These are phyloP conservation scores for Platycercus adscitus DNA, from an alignment of 2,113 vertebrate species.

Conservation along the genomic window DNA sequence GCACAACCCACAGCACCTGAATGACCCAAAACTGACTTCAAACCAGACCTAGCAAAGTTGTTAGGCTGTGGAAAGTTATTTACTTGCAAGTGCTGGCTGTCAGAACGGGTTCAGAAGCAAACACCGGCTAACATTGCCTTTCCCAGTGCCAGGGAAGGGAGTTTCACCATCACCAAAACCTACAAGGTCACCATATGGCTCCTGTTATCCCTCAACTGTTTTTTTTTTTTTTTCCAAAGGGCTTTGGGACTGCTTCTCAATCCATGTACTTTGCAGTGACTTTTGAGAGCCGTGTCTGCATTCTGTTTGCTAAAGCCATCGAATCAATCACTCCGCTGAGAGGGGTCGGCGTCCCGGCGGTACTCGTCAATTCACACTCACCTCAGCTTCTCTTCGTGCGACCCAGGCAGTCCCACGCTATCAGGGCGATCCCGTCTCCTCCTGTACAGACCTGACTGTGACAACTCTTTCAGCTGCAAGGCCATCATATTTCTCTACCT, in stretches of 20 bases:
- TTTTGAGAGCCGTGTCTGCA: not conserved
- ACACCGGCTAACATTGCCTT: not conserved
- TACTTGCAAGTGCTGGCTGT: not conserved
- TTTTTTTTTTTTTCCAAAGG: not conserved
- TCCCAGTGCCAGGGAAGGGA: not conserved
- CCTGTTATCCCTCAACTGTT: not conserved
- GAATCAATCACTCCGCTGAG: not conserved
- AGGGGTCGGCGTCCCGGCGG: not conserved
- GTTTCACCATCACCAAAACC: not conserved
- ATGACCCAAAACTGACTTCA: not conserved
- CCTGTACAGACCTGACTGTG: conserved; percentile 91
- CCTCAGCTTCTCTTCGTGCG: conserved; percentile 80
- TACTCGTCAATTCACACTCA: conserved; percentile 69
- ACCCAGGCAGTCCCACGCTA: conserved; percentile 77
- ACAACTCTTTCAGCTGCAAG: conserved; percentile 90
- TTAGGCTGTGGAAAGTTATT: not conserved
- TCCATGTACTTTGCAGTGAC: not conserved
- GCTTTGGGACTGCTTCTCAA: not conserved
- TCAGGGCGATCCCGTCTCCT: conserved; percentile 90
- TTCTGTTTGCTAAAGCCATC: not conserved
- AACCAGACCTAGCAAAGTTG: not conserved
- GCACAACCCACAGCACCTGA: not conserved
- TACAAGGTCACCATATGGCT: not conserved
- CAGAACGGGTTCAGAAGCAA: not conserved
- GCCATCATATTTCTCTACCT: conserved; percentile 81